phyloP scores from a whole-genome alignment of 2,888 invertebrate genomes.

The Mythimna impura region DNA sequence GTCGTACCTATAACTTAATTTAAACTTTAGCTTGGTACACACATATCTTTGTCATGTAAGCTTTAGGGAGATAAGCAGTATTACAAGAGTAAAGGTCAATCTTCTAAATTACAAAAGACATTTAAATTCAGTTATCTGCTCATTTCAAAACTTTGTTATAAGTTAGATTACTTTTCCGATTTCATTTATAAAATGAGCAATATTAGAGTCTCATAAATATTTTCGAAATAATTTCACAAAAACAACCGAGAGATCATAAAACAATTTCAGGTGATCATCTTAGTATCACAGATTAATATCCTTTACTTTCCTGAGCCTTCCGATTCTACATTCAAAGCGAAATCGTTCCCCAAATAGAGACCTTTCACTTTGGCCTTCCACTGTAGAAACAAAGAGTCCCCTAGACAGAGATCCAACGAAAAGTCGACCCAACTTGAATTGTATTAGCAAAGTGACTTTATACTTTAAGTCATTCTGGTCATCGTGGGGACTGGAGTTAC shows the following conservation, averaged over 20 bases:
- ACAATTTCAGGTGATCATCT: conserved; percentile 8
- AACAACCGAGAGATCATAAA: conserved; percentile 6
- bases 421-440: conserved; percentile 67
- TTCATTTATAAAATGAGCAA: background rate
- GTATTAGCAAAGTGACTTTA: conserved; percentile 66
- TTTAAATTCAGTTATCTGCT: background rate
- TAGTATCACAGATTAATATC: conserved; percentile 27
- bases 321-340: conserved; percentile 21
- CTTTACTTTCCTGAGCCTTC: conserved; percentile 11
- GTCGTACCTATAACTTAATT: conserved; percentile 9
- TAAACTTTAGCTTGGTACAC: conserved; percentile 5
- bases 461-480: conserved; percentile 61
- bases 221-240: conserved; percentile 3
- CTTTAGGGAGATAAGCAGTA: background rate
- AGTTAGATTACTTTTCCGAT: background rate
- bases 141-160: background rate
- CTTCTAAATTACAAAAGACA: background rate
- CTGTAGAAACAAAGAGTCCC: conserved; percentile 56
- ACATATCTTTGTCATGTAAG: background rate
- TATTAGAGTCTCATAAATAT: background rate
- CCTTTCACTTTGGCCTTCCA: conserved; percentile 35
- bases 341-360: conserved; percentile 51
- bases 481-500: conserved; percentile 24
- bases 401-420: conserved; percentile 61
- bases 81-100: background rate